Evolutionary conservation across 2,113 vertebrate genomes (phyloP).

Genomic region (Sialia sialis): DNA sequence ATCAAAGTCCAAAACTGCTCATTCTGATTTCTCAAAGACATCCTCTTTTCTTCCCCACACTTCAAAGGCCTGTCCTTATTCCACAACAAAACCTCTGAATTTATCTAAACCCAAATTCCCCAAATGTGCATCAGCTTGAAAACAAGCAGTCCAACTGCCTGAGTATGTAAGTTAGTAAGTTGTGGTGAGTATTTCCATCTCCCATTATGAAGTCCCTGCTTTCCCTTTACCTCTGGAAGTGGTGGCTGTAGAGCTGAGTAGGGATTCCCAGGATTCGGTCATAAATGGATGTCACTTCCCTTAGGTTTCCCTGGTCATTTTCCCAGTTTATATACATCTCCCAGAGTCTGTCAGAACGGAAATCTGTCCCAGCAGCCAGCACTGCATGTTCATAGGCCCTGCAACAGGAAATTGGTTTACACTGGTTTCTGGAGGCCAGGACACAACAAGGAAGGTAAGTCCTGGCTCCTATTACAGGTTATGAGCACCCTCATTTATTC

Average conservation of each 20-base stretch:
- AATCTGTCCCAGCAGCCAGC: constrained; percentile 94
- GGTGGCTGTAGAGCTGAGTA: constrained; percentile 93
- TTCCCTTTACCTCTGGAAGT: constrained; percentile 89
- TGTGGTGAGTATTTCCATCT: not conserved
- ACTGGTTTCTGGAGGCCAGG: not conserved
- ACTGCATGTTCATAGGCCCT: constrained; percentile 95
- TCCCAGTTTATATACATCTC: constrained; percentile 96
- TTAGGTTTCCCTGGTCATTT: constrained; percentile 86
- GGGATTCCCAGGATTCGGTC: constrained; percentile 94
- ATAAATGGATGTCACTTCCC: constrained; percentile 90
- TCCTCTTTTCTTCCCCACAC: not conserved
- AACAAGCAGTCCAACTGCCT: not conserved
- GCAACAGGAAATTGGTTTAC: constrained; percentile 32
- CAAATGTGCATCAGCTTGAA: not conserved
- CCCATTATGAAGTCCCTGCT: not conserved
- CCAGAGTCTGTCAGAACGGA: constrained; percentile 97
- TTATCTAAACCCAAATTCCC: not conserved
- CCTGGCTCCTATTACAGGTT: not conserved
- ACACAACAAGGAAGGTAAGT: not conserved
- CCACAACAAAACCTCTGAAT: not conserved
- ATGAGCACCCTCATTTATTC: not conserved
- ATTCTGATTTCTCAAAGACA: not conserved
- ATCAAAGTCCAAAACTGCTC: not conserved
- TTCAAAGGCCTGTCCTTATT: not conserved
- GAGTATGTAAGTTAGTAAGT: rapidly evolving